A percentile compares a stretch with the other conserved stretches of the same genome.
These are phyloP conservation scores for Lucinisca nassula DNA, from an alignment of 2,888 invertebrate species.

Conservation along the genomic window DNA sequence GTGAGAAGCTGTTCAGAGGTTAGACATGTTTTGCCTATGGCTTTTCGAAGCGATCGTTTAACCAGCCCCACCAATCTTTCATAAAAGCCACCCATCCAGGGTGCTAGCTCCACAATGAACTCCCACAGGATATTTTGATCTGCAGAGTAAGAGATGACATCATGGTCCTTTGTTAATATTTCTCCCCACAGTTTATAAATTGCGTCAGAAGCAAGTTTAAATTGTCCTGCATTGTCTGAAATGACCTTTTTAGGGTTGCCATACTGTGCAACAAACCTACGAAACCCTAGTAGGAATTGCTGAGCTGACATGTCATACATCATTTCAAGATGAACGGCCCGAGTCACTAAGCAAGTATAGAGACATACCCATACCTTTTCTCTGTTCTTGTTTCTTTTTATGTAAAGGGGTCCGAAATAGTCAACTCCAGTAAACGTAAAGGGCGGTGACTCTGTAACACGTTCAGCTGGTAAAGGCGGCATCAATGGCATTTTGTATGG, in stretches of 20 bases:
- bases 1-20: slow-evolving; percentile 25
- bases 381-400: background rate
- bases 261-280: slow-evolving; percentile 19
- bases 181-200: slow-evolving; percentile 9
- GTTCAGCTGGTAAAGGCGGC: slow-evolving; percentile 3
- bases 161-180: background rate
- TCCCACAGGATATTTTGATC: slow-evolving; percentile 19
- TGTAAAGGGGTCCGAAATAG: slow-evolving; percentile 30
- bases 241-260: slow-evolving; percentile 18
- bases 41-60: slow-evolving; percentile 27
- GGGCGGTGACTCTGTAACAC: background rate
- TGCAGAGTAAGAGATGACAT: slow-evolving; percentile 13
- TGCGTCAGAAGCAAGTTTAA: slow-evolving; percentile 11
- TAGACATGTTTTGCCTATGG: slow-evolving; percentile 20
- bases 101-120: too few species aligned
- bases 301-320: slow-evolving; percentile 13
- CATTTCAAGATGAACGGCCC: slow-evolving; percentile 23
- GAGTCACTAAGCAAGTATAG: slow-evolving; percentile 19
- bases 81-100: too few species aligned
- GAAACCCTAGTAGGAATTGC: slow-evolving; percentile 12
- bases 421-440: slow-evolving; percentile 17
- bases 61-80: slow-evolving; percentile 44
- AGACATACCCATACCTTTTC: slow-evolving; percentile 32
- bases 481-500: slow-evolving; percentile 18
- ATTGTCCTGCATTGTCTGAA: slow-evolving; percentile 20